Base-by-base conservation (phyloP, 2,113 vertebrate species). In the Callorhinus ursinus region DNA sequence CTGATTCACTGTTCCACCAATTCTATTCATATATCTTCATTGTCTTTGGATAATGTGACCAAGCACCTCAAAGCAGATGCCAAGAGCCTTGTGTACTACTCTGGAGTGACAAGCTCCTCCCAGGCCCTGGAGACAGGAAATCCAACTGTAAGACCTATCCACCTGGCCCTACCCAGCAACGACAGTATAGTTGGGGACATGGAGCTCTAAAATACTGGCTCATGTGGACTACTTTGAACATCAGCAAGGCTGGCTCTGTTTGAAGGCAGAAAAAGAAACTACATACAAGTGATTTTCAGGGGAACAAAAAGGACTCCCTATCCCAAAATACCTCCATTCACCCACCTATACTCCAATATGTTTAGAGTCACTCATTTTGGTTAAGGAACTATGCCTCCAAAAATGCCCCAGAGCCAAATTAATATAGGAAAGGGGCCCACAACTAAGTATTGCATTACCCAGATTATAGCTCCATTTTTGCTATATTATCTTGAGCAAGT, bases 1-100 rank as follows among this genome's bases (percentile, higher is more conserved):
- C 97, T 98, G 98, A 98, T 99, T 99, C 98, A 98, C 96, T 98
- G 97, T 98, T 98, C 97, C 98, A 98, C 98, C 98, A 98, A 96
- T 98, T 98, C 98, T 98, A 98, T 97, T 97, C 97, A 39, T 98
- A 98, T 97, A 96, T 97, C 96, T 95, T 93, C 74, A 76, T 97
- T 98, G 96, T 96, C 95, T 94, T 88, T 96, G 96, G 94, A 97
- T 93, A 42, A 85, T 90, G 18, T 96, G 94, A 93, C 61, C 81
- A 96, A 97, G 88, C 67, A 98, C 74, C 92, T 96, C 88, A 97
- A 95, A 96, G 85, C 96, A 97, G 81, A 96, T 94, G 74, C 61
- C 71, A 55, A 59, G 55, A 96, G 49, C 15, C 61, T 90, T 96
- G 89, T 90, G 39, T 84, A 80, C 67, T 51, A 59, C 39, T 97